Evolutionary conservation across 1,140 invertebrate species (phyloP).

Genomic region (Solen grandis): DNA sequence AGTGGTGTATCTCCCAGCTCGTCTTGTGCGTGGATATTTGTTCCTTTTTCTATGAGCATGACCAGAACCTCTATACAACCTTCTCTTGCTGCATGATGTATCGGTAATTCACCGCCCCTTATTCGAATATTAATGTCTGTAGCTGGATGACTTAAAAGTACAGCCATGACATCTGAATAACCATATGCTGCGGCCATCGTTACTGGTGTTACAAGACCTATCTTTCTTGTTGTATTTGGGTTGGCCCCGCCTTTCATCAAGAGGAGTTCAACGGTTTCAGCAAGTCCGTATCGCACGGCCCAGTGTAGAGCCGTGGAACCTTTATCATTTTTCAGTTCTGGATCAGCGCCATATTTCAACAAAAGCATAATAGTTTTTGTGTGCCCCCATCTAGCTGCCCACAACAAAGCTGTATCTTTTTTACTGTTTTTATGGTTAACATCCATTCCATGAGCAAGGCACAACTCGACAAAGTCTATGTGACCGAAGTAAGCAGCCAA

Average conservation of each 20-base stretch:
- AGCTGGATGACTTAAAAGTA: constrained; percentile 65
- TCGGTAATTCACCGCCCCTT: constrained; percentile 69
- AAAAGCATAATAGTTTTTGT: constrained; percentile 58
- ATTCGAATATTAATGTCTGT: constrained; percentile 72
- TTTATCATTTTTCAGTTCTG: constrained; percentile 77
- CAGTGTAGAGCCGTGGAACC: constrained; percentile 79
- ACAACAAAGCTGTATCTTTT: constrained; percentile 75
- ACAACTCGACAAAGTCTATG: constrained; percentile 67
- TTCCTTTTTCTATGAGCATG: constrained; percentile 62
- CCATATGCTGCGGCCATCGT: constrained; percentile 74
- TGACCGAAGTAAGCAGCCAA: constrained; percentile 72
- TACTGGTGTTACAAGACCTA: constrained; percentile 75
- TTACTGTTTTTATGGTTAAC: constrained; percentile 75
- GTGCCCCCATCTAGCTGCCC: constrained; percentile 75
- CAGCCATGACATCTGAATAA: constrained; percentile 65
- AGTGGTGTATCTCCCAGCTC: constrained; percentile 73
- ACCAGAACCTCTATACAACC: constrained; percentile 66
- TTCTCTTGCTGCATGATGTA: constrained; percentile 75
- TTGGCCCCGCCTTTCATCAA: constrained; percentile 68
- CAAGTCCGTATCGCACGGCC: constrained; percentile 75
- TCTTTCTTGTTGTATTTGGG: constrained; percentile 68
- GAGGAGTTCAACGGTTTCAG: constrained; percentile 67
- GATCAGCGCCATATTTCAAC: constrained; percentile 60
- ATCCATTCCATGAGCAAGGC: constrained; percentile 65
- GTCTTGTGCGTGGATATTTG: constrained; percentile 65